Base-by-base conservation (phyloP, 2,888 invertebrate genomes). In the Thymelicus sylvestris region DNA sequence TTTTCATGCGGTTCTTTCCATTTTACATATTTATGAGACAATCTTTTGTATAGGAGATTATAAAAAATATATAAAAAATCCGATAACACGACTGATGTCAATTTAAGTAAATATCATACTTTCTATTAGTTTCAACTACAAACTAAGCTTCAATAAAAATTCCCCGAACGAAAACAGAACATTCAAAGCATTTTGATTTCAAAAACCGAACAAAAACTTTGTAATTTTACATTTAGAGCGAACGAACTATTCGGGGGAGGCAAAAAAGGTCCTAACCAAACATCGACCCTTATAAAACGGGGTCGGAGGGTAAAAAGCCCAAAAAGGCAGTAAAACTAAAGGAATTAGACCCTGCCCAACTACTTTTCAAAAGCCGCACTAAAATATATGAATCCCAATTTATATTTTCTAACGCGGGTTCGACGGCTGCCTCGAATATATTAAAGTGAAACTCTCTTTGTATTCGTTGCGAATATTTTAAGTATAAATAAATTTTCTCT, bases 241-340 rank as follows among this genome's bases (percentile, higher is more conserved):
- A 81, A 86, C 86, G 87, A 92, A 92, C 92, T 92, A 91, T 87
- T 81, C 86, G 80, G 4, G 85, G 75, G 82, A 82, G 82, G 87
- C 85, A 93, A 93, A 93, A 93, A 93, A 93, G 93, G 93, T 91
- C 86, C 93, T 92, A 92, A 90, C 92, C 91, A 93, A 93, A 93
- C 93, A 93, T 74, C 81, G 84, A 92, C 93, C 93, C 92, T 91
- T 92, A 91, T 92, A 91, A 91, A 90, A 88, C 87, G 88, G 84
- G 85, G 71, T 71, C 66, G 62, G 71, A 76, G 76, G 77, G 78
- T 89, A 91, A 93, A 93, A 92, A 92, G 81, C 85, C 91, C 92
- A 91, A 93, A 93, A 93, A 92, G 92, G 91, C 91, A 87, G 90
- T 93, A 93, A 93, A 93, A 93, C 93, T 93, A 92, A 91, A 89